A percentile compares a stretch with the other conserved stretches of the same genome.
phyloP scores from a whole-genome alignment of 2,113 vertebrate species.

The Alligator sinensis region DNA sequence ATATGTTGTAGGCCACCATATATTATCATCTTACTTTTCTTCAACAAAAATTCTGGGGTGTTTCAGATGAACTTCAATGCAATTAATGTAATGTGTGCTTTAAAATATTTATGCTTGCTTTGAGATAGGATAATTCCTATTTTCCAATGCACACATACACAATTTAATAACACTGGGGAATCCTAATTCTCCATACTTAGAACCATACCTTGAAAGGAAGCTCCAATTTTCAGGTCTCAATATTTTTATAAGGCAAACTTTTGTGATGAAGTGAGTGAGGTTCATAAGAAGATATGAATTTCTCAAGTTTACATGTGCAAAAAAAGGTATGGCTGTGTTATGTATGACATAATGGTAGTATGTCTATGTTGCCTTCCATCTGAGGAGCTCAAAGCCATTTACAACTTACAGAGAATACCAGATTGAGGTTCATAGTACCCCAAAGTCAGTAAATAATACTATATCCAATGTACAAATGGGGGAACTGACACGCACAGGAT shows the following conservation, averaged over 20 bases:
- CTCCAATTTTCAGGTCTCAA: constrained; percentile 37
- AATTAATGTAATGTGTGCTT: constrained; percentile 69
- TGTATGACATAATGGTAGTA: neutral
- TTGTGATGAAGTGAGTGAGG: constrained; percentile 64
- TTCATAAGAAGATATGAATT: constrained; percentile 73
- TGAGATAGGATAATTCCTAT: constrained; percentile 62
- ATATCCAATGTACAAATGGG: neutral
- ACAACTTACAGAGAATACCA: neutral
- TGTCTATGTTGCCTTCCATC: constrained; percentile 60
- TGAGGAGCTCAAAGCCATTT: constrained; percentile 61
- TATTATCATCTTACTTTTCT: constrained; percentile 65
- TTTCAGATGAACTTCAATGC: constrained; percentile 61
- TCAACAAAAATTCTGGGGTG: constrained; percentile 64
- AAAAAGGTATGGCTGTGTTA: constrained; percentile 35
- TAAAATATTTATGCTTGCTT: constrained; percentile 74
- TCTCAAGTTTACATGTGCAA: constrained; percentile 64
- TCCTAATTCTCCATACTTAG: constrained; percentile 44
- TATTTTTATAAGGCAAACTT: constrained; percentile 59
- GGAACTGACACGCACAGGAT: neutral
- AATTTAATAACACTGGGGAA: constrained; percentile 34
- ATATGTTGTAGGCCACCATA: constrained; percentile 69
- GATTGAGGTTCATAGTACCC: constrained; percentile 38
- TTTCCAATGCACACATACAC: constrained; percentile 13
- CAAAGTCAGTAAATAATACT: neutral
- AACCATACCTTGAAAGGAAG: constrained; percentile 68